These are phyloP conservation scores for Aix galericulata DNA, from an alignment of 2,113 vertebrate genomes.

Conservation along the genomic window DNA sequence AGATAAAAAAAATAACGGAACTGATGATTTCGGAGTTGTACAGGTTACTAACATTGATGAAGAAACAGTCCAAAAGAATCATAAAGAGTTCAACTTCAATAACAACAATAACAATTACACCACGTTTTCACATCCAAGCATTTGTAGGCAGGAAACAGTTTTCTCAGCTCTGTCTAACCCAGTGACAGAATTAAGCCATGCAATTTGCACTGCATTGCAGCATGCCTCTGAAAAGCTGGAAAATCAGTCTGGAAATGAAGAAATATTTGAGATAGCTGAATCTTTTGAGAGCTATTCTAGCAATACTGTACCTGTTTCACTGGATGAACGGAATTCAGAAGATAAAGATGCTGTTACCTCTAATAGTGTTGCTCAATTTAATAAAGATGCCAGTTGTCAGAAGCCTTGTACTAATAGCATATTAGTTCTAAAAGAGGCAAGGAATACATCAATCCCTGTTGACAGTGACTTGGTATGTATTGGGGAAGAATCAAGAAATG, in stretches of 20 bases:
- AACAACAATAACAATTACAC: conserved; percentile 85
- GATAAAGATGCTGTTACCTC: conserved; percentile 16
- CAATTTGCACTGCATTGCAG: neutral
- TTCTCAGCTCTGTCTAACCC: neutral
- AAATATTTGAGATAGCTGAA: conserved; percentile 48
- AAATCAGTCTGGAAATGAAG: conserved; percentile 46
- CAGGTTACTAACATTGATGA: conserved; percentile 73
- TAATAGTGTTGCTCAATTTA: conserved; percentile 25
- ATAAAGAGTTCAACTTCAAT: conserved; percentile 58
- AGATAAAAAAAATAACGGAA: conserved; percentile 39
- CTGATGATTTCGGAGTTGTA: conserved; percentile 40
- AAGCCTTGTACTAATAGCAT: neutral
- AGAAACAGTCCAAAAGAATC: conserved; percentile 42
- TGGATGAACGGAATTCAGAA: conserved; percentile 3
- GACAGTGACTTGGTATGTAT: neutral
- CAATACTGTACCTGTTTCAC: neutral
- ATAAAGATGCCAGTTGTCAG: neutral
- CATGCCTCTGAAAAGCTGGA: conserved; percentile 31
- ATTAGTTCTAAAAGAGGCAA: conserved; percentile 11
- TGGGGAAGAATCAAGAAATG: conserved; percentile 28
- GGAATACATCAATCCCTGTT: neutral
- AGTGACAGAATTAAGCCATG: conserved; percentile 16
- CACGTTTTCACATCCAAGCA: conserved; percentile 10
- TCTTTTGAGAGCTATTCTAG: conserved; percentile 37
- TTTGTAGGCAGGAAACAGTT: conserved; percentile 37